Evolutionary conservation across 2,888 invertebrate species (phyloP), one percentile per base, ranked within the genome.

Genomic region (Sabellastarte sp.): DNA sequence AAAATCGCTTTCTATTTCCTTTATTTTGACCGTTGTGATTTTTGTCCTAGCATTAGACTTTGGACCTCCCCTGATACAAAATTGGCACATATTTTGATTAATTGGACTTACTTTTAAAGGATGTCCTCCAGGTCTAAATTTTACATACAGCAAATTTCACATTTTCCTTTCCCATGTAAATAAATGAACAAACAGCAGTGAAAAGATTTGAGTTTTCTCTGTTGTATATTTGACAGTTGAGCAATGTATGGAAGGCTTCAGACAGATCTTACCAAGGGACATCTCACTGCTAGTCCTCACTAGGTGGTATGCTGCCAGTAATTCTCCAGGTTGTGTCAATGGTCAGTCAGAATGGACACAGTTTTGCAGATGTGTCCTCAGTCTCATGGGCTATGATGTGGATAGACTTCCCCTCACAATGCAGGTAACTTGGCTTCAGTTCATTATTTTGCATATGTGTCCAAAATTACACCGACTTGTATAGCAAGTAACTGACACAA

Each of bases 281-380:
- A 85, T 90, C 56, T 90, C 90, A 10, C 88, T 93, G 84, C 90
- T 90, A 63, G 85, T 92, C 3, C 85, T 91, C 62, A 88, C 90
- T 58, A 89, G 90, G 77, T 96, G 95, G 95, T 96, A 94, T 81
- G 90, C 91, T 0, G 88, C 89, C 0, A 87, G 93, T 66, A 95
- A 95, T 86, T 91, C 93, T 0, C 93, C 95, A 0, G 95, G 95
- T 10, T 75, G 76, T 28, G 59, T 76, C 3, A 78, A 76, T 52
- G 77, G 73, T 66, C 76, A 77, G 60, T 74, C 78, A 28, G 81
- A 81, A 63, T 81, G 81, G 80, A 67, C 65, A 2, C 70, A 78
- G 62, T 81, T 81, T 64, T 71, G 66, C 58, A 71, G 68, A 62
- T 86, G 89, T 50, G 73, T 91, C 30, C 85, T 88, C 32, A 70